Evolutionary conservation across 2,113 vertebrate species (phyloP).

Genomic region (Saguinus midas): DNA sequence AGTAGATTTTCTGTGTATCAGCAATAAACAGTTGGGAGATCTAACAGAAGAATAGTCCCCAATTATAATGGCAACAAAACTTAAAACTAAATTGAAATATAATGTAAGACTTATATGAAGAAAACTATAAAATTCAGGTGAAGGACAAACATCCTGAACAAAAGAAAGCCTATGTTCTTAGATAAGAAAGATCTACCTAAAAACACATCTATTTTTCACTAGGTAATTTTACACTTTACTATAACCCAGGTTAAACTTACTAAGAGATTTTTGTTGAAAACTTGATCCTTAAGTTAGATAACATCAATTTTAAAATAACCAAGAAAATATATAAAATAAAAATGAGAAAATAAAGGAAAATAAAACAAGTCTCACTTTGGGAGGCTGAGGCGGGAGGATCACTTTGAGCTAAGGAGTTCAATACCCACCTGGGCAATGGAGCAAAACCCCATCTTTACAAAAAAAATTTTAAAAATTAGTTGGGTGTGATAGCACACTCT

Average conservation of each 20-base stretch:
- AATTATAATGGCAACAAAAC: neutral
- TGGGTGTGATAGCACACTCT: too few relatives aligned
- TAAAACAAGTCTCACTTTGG: neutral
- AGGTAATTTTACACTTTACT: neutral
- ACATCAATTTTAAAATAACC: neutral
- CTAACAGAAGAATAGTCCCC: neutral
- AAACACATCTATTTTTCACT: neutral
- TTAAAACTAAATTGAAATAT: neutral
- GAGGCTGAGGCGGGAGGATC: too few relatives aligned
- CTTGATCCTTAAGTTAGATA: neutral
- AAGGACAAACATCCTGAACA: neutral
- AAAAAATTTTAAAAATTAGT: too few relatives aligned
- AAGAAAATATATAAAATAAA: neutral
- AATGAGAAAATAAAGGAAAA: neutral
- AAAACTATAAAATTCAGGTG: neutral
- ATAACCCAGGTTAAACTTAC: neutral
- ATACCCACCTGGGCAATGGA: too few relatives aligned
- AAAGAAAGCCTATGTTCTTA: conserved; percentile 7
- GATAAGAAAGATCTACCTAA: neutral
- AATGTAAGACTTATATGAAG: neutral
- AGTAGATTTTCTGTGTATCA: neutral
- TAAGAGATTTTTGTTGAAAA: neutral
- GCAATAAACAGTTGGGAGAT: neutral
- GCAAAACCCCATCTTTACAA: too few relatives aligned
- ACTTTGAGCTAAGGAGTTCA: too few relatives aligned